These are phyloP conservation scores for Drosophila suzukii DNA, from an alignment of 1,140 invertebrate species.

Conservation along the genomic window DNA sequence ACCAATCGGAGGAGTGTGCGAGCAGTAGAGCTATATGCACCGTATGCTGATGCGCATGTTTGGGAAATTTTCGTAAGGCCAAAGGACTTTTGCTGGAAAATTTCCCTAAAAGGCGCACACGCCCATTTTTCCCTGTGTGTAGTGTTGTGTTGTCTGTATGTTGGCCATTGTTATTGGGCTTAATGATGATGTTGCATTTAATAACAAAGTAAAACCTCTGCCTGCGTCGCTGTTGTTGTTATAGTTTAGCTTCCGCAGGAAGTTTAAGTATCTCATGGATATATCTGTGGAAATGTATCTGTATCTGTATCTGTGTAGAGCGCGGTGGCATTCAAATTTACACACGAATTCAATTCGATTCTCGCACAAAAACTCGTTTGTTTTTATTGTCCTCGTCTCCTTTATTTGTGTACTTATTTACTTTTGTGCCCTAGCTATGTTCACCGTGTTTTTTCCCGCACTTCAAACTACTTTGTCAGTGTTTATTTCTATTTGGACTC, in stretches of 20 bases:
- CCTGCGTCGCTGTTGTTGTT: constrained; percentile 36
- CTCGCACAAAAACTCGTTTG: constrained; percentile 66
- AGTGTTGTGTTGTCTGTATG: background rate
- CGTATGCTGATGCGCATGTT: constrained; percentile 46
- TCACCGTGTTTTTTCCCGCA: constrained; percentile 18
- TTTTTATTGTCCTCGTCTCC: constrained; percentile 32
- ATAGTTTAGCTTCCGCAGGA: constrained; percentile 77
- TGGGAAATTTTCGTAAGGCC: constrained; percentile 45
- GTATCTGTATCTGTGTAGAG: constrained; percentile 20
- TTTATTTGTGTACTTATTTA: constrained; percentile 48
- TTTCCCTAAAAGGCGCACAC: constrained; percentile 46
- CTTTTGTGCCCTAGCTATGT: constrained; percentile 15
- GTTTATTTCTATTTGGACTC: constrained; percentile 46
- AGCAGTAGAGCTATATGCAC: constrained; percentile 41
- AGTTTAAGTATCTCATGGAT: constrained; percentile 65
- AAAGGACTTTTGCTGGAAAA: constrained; percentile 32
- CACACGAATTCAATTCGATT: constrained; percentile 76
- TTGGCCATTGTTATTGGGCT: constrained; percentile 73
- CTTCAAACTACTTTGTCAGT: constrained; percentile 72
- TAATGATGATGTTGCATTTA: constrained; percentile 82
- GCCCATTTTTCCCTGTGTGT: constrained; percentile 59
- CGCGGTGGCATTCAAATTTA: constrained; percentile 52
- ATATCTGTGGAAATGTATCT: constrained; percentile 29
- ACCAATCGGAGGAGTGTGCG: constrained; percentile 52
- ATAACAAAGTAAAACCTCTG: constrained; percentile 66